phyloP scores from a whole-genome alignment of 2,113 vertebrate genomes.

The Sylvilagus bachmani region DNA sequence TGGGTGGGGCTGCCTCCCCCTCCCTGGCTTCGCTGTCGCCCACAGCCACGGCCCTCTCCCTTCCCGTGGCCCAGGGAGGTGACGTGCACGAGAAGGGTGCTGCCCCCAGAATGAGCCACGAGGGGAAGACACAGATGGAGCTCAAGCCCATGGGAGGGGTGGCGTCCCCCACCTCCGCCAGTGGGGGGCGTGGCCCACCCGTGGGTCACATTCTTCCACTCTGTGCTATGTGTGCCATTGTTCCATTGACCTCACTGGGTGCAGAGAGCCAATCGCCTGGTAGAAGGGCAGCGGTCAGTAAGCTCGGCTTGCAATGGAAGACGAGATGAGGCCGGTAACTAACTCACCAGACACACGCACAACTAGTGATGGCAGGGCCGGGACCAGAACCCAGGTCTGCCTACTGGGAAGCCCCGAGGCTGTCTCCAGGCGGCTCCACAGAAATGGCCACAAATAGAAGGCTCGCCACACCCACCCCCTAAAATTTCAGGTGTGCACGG shows the following conservation, averaged over 20 bases:
- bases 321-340: not conserved
- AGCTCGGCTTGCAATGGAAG: not conserved
- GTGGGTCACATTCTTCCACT: too few relatives aligned
- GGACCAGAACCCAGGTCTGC: not conserved
- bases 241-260: not conserved
- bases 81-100: not conserved
- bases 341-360: not conserved
- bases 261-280: not conserved
- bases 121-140: not conserved
- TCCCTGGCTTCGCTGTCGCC: not conserved
- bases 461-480: not conserved
- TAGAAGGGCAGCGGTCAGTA: not conserved
- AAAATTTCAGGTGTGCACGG: not conserved
- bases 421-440: not conserved
- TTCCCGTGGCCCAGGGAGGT: not conserved
- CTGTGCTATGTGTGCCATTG: not conserved
- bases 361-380: not conserved
- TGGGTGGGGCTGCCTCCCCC: rapidly evolving
- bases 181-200: not conserved
- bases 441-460: not conserved
- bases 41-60: rapidly evolving
- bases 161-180: not conserved
- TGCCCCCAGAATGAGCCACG: not conserved
- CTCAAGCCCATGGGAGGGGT: not conserved
- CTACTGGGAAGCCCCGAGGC: not conserved